phyloP scores from a whole-genome alignment of 2,113 vertebrate species.

The Oreochromis spilurus region DNA sequence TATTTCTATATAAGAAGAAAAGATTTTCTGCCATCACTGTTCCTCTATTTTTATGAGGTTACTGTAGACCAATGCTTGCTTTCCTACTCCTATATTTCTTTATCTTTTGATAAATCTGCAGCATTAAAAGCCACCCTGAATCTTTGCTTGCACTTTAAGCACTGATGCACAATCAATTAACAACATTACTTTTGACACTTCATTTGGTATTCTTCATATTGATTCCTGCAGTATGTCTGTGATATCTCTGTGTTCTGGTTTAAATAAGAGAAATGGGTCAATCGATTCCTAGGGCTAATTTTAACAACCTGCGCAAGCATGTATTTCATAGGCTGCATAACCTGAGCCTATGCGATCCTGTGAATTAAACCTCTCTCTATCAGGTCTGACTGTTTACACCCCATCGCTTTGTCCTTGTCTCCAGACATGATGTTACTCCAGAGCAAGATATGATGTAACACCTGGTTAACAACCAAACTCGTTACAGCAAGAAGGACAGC shows the following conservation, averaged over 20 bases:
- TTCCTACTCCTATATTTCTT: neutral
- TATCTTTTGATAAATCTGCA: neutral
- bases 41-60: neutral
- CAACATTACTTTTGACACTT: neutral
- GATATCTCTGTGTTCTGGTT: neutral
- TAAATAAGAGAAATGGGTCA: neutral
- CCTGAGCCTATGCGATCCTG: neutral
- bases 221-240: neutral
- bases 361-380: neutral
- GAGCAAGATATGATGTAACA: neutral
- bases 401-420: neutral
- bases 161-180: neutral
- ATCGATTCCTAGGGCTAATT: neutral
- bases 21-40: neutral
- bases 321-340: neutral
- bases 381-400: neutral
- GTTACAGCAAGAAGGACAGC: neutral
- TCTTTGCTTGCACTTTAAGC: neutral
- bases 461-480: neutral
- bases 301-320: neutral
- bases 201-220: neutral
- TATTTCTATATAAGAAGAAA: neutral
- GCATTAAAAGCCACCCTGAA: neutral
- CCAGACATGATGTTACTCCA: neutral
- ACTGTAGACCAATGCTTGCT: neutral